These are phyloP conservation scores for Luffia ferchaultella DNA, from an alignment of 2,888 invertebrate species.

Conservation along the genomic window DNA sequence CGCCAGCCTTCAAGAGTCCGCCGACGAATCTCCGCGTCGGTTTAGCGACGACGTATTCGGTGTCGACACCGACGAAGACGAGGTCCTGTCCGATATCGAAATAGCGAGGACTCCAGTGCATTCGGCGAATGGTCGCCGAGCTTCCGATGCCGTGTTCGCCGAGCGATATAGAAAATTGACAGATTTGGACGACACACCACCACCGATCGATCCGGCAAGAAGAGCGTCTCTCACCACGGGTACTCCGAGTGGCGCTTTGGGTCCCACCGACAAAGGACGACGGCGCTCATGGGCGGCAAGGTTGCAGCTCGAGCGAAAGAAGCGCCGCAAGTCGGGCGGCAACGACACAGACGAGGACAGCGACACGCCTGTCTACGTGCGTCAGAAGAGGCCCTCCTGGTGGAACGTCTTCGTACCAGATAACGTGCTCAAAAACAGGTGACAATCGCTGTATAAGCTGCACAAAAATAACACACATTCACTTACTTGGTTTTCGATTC, in stretches of 20 bases:
- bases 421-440: conserved; percentile 75
- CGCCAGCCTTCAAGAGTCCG: conserved; percentile 51
- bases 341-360: conserved; percentile 50
- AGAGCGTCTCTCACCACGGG: conserved; percentile 47
- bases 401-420: conserved; percentile 90
- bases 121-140: conserved; percentile 45
- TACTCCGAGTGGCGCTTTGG: conserved; percentile 35
- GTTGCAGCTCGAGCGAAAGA: conserved; percentile 59
- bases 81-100: conserved; percentile 42
- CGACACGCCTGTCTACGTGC: conserved; percentile 50
- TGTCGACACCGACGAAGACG: conserved; percentile 39
- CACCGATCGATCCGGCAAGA: conserved; percentile 47
- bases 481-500: conserved; percentile 5
- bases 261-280: conserved; percentile 57
- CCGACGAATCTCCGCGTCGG: conserved; percentile 48
- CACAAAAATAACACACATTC: no score
- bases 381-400: conserved; percentile 85
- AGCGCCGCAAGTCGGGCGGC: conserved; percentile 62
- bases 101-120: conserved; percentile 26
- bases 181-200: conserved; percentile 45
- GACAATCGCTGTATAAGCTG: no score
- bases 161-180: conserved; percentile 52
- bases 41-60: conserved; percentile 42
- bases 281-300: conserved; percentile 70
- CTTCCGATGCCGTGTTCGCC: conserved; percentile 52